Percentiles rank a stretch among this genome's conserved stretches.
phyloP scores from a whole-genome alignment of 2,888 invertebrate genomes.

The Steromphala cineraria region DNA sequence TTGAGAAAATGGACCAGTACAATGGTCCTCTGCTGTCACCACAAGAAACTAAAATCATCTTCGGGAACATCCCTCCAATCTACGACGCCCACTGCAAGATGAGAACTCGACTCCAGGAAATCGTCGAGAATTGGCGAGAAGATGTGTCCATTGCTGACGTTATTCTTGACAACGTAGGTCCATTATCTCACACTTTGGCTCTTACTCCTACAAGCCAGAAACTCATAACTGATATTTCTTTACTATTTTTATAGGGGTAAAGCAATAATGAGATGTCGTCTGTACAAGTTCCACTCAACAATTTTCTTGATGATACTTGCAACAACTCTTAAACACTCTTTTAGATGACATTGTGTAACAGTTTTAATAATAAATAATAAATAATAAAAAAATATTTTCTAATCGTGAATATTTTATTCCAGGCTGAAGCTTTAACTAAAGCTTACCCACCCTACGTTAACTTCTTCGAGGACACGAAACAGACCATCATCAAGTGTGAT shows the following conservation, averaged over 20 bases:
- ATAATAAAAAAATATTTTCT: not conserved
- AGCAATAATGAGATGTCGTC: too few species aligned
- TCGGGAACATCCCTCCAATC: conserved; percentile 95
- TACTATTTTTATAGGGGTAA: too few species aligned
- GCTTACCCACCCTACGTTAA: conserved; percentile 99
- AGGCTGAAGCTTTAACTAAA: conserved; percentile 89
- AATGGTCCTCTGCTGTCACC: conserved; percentile 78
- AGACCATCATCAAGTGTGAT: conserved; percentile 92
- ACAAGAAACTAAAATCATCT: conserved; percentile 94
- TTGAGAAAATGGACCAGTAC: conserved; percentile 90
- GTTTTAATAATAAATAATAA: not conserved
- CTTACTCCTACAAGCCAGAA: too few species aligned
- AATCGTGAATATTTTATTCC: conserved; percentile 34
- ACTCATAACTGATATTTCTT: too few species aligned
- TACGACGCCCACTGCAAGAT: conserved; percentile 92
- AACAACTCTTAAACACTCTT: too few species aligned
- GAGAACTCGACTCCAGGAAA: conserved; percentile 79
- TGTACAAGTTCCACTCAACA: too few species aligned
- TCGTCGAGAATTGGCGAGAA: conserved; percentile 89
- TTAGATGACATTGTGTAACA: too few species aligned
- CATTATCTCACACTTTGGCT: not conserved
- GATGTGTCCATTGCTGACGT: conserved; percentile 91
- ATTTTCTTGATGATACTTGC: too few species aligned
- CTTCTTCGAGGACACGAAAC: conserved; percentile 97
- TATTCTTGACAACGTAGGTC: conserved; percentile 84